Conservation (phyloP, 2,888 invertebrate genomes). For the Luffia ferchaultella region DNA sequence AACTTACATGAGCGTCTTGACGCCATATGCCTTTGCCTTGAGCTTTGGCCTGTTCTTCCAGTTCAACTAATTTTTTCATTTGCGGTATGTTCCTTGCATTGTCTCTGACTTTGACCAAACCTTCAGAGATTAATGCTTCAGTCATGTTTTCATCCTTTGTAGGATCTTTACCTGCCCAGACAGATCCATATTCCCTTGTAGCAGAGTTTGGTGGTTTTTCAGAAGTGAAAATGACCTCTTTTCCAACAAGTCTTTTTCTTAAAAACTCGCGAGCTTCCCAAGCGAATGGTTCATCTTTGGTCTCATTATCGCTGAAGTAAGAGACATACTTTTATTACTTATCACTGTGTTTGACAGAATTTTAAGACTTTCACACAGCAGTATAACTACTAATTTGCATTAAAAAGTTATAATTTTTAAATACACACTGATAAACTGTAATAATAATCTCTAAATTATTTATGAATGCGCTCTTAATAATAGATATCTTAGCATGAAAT, state of each 20-base stretch:
- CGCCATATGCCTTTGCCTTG: slow-evolving; percentile 90
- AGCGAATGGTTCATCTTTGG: slow-evolving; percentile 92
- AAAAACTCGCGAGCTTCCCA: slow-evolving; percentile 98
- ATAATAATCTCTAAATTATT: background rate
- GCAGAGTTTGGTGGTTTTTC: slow-evolving; percentile 85
- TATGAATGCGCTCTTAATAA: too few relatives aligned
- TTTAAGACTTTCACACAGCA: too few relatives aligned
- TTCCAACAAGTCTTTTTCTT: slow-evolving; percentile 90
- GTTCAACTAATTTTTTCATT: slow-evolving; percentile 74
- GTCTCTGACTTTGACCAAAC: slow-evolving; percentile 81
- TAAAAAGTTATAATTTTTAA: background rate
- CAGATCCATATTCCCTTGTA: slow-evolving; percentile 85
- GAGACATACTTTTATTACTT: slow-evolving; percentile 11
- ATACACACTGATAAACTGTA: background rate
- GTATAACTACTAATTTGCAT: too few relatives aligned
- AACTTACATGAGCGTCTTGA: too few relatives aligned
- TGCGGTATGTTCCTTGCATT: slow-evolving; percentile 69
- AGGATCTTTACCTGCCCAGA: slow-evolving; percentile 85
- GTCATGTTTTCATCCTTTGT: slow-evolving; percentile 86
- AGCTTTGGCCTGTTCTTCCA: slow-evolving; percentile 90
- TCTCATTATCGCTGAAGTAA: slow-evolving; percentile 67
- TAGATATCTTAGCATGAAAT: too few relatives aligned
- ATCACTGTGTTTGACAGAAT: too few relatives aligned
- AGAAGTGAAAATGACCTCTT: slow-evolving; percentile 84
- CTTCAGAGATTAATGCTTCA: slow-evolving; percentile 88